Evolutionary conservation across 2,113 vertebrate genomes (phyloP), one percentile per base, ranked within the genome.

Genomic region (Vidua macroura): DNA sequence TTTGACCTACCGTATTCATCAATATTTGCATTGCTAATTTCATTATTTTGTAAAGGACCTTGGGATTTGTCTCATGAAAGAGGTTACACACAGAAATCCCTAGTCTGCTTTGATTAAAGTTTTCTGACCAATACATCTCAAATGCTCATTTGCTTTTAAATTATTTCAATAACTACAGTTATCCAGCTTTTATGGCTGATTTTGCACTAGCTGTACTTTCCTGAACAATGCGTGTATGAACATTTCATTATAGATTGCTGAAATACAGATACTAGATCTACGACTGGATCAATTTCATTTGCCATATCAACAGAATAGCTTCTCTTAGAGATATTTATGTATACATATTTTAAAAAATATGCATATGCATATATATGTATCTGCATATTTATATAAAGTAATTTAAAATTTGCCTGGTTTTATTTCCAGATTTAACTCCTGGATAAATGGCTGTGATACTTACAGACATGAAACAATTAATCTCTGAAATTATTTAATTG

Each of bases 21-120:
- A 93, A 78, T 94, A 88, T 96, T 96, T 93, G 79, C 64, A 90
- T 41, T 90, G 83, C 43, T 96, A 94, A 96, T 83, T 90, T 83
- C 43, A 70, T 96, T 94, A 93, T 86, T 93, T 94, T 86, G 83
- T 56, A 74, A 88, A 74, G 63, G 15, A 58, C 63, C 35, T 83
- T 58, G 59, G 78, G 82, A 88, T 73, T 67, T 28, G 11, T 78
- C 51, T 82, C 46, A 51, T 74, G 79, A 83, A 85, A 94, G 64
- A 78, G 60, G 39, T 74, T 93, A 94, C 37, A 76, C 75, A 70
- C 9, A 74, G 68, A 73, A 80, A 76, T 43, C 48, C 28, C 7
- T 28, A 53, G 51, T 90, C 58, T 53, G 63, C 72, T 90, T 92
- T 88, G 75, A 93, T 56, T 76, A n/a, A 88, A 48, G 17, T 76